These are phyloP conservation scores for Zele albiditarsus DNA, from an alignment of 2,888 invertebrate genomes.

Conservation along the genomic window DNA sequence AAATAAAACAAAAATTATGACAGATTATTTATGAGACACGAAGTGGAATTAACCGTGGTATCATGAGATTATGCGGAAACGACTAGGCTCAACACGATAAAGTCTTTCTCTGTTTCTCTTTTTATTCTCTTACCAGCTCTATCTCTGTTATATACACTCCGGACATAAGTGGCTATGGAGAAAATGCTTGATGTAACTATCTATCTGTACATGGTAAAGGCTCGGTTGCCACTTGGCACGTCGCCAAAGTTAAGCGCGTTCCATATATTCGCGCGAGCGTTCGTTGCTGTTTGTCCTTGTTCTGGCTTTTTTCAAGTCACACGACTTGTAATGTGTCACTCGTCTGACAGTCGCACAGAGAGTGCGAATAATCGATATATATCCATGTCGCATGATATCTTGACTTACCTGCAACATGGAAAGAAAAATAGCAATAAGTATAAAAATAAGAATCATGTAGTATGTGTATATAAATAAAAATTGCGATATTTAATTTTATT, in stretches of 20 bases:
- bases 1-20: not conserved
- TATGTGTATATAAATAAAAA: not conserved
- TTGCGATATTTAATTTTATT: not conserved
- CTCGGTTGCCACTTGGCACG: conserved; percentile 40
- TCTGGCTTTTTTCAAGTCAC: conserved; percentile 30
- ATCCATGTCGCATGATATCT: conserved; percentile 21
- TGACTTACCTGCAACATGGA: conserved; percentile 37
- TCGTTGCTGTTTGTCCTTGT: conserved; percentile 16
- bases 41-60: conserved; percentile 12
- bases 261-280: not conserved
- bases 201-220: conserved; percentile 14
- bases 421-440: not conserved
- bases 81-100: conserved; percentile 27
- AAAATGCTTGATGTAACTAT: conserved; percentile 20
- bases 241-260: conserved; percentile 42
- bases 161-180: conserved; percentile 24
- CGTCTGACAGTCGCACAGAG: conserved; percentile 13
- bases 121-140: not conserved
- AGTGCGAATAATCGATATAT: conserved; percentile 35
- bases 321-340: conserved; percentile 21
- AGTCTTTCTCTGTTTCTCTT: not conserved
- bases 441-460: conserved; percentile 16
- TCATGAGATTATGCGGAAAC: conserved; percentile 10
- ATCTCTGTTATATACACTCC: not conserved
- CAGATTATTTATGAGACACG: not conserved